These are phyloP conservation scores for Ageneiosus marmoratus DNA, from an alignment of 2,113 vertebrate genomes.

Conservation along the genomic window DNA sequence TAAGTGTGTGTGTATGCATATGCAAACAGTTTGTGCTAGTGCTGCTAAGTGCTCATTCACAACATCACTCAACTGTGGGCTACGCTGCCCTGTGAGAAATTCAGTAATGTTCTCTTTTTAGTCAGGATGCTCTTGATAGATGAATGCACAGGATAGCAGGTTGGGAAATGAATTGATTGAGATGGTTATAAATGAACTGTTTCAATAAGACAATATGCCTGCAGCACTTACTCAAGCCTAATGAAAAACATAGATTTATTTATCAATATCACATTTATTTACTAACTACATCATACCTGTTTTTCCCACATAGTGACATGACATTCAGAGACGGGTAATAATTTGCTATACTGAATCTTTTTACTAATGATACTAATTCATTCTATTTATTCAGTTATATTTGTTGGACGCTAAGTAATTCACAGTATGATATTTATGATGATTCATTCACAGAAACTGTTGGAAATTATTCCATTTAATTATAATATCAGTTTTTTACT, in stretches of 20 bases:
- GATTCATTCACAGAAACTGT: too few relatives aligned
- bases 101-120: not conserved
- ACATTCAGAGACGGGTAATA: not conserved
- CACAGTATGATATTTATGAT: too few relatives aligned
- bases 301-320: not conserved
- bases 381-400: not conserved
- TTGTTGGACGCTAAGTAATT: too few relatives aligned
- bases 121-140: not conserved
- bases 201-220: not conserved
- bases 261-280: not conserved
- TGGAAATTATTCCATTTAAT: too few relatives aligned
- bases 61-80: not conserved
- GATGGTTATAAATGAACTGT: not conserved
- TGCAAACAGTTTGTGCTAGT: constrained; percentile 1
- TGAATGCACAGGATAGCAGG: not conserved
- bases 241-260: not conserved
- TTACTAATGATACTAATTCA: not conserved
- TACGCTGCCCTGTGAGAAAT: not conserved
- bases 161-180: not conserved
- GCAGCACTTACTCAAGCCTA: not conserved
- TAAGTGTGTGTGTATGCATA: not conserved
- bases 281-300: not conserved
- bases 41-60: constrained; percentile 19
- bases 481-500: too few relatives aligned
- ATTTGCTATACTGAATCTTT: not conserved